Evolutionary conservation across 2,113 vertebrate species (phyloP).

Genomic region (Solea solea): DNA sequence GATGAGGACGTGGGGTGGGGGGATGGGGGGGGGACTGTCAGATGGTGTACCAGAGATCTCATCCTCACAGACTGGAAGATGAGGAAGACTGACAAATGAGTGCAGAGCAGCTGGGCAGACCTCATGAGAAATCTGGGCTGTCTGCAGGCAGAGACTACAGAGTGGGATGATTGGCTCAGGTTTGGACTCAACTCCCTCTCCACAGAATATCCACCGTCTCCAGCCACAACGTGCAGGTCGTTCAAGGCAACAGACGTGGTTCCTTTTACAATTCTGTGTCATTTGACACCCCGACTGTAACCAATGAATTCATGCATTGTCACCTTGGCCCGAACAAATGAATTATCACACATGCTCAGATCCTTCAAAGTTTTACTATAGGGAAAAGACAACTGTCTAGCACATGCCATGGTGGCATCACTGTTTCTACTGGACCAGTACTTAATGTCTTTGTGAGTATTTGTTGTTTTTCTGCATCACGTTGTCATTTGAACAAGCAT

Average conservation of each 20-base stretch:
- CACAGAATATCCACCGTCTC: constrained; percentile 8
- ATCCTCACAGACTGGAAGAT: constrained; percentile 22
- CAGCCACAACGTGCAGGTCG: constrained; percentile 26
- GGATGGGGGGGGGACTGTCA: not conserved
- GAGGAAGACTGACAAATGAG: constrained; percentile 52
- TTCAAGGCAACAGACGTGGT: constrained; percentile 36
- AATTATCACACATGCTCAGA: too few species aligned
- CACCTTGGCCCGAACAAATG: too few species aligned
- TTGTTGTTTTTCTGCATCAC: too few species aligned
- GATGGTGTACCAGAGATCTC: constrained; percentile 6
- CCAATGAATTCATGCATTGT: too few species aligned
- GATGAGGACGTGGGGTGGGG: not conserved
- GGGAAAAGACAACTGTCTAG: too few species aligned
- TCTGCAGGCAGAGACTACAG: constrained; percentile 26
- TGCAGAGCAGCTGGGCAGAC: constrained; percentile 38
- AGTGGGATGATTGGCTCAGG: constrained; percentile 39
- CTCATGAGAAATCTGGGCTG: constrained; percentile 32
- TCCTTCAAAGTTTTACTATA: too few species aligned
- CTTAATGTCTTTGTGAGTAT: too few species aligned
- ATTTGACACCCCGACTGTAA: constrained; percentile 45
- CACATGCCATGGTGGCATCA: too few species aligned
- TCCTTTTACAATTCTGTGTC: constrained; percentile 27
- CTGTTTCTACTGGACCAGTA: too few species aligned
- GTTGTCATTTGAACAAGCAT: too few species aligned
- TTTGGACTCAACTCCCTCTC: constrained; percentile 26